Conservation (phyloP, 1,140 invertebrate genomes). For the Pseudomyrmex dendroicus region DNA sequence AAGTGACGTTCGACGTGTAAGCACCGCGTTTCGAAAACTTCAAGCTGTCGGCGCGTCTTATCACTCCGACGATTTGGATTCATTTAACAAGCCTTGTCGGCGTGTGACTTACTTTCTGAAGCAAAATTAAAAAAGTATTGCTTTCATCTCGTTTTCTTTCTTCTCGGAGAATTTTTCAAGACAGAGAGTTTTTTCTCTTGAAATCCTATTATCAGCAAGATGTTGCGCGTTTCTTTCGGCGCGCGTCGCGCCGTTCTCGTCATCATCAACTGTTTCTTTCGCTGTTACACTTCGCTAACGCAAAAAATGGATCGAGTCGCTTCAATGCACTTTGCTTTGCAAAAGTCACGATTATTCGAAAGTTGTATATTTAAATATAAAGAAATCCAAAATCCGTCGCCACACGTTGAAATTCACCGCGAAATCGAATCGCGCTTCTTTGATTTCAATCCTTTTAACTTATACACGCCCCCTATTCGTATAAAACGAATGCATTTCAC, state of each 20-base stretch:
- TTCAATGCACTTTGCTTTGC: background rate
- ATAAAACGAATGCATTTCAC: conserved; percentile 14
- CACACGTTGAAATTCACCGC: background rate
- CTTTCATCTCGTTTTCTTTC: too few species aligned
- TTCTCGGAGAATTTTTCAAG: too few species aligned
- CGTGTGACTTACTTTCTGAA: too few species aligned
- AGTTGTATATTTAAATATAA: background rate
- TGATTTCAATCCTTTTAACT: conserved; percentile 34
- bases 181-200: too few species aligned
- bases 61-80: conserved; percentile 10
- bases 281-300: background rate
- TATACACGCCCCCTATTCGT: background rate
- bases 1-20: conserved; percentile 53
- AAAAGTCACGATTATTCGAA: background rate
- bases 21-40: conserved; percentile 43
- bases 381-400: background rate
- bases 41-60: conserved; percentile 45
- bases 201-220: too few species aligned
- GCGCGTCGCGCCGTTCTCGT: too few species aligned
- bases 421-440: conserved; percentile 7
- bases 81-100: too few species aligned
- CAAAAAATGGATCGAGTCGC: background rate
- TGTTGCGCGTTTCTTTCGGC: background rate
- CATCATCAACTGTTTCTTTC: background rate
- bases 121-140: too few species aligned